Percentiles rank a stretch among this genome's conserved stretches.
phyloP scores from a whole-genome alignment of 1,140 invertebrate species.

The Leptestheria dahalacensis region DNA sequence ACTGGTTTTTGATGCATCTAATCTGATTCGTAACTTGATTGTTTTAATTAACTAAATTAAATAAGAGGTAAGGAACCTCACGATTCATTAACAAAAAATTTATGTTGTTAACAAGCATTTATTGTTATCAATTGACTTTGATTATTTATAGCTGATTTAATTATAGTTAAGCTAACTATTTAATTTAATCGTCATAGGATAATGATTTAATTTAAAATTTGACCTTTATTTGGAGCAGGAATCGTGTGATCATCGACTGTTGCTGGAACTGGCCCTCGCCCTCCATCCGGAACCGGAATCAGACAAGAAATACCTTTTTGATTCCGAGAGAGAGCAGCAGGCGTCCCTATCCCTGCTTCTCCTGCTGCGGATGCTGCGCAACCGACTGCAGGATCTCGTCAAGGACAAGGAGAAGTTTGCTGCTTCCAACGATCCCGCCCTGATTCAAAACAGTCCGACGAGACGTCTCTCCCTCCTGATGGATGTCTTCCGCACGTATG shows the following conservation, averaged over 20 bases:
- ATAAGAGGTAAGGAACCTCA: no score
- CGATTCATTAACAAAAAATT: no score
- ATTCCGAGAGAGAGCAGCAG: slow-evolving; percentile 12
- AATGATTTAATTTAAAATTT: no score
- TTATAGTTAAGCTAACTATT: no score
- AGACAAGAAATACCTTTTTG: slow-evolving; percentile 34
- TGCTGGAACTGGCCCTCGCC: slow-evolving; percentile 65
- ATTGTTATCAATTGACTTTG: no score
- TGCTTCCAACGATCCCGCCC: neutral
- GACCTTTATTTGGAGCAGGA: no score
- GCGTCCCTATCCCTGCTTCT: slow-evolving; percentile 4
- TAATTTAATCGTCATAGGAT: no score
- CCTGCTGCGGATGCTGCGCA: slow-evolving; percentile 5
- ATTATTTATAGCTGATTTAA: no score
- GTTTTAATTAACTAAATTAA: no score
- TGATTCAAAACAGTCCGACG: neutral
- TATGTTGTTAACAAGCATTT: no score
- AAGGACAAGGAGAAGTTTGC: neutral
- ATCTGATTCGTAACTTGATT: neutral
- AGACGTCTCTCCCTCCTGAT: slow-evolving; percentile 6
- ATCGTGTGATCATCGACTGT: slow-evolving; percentile 57
- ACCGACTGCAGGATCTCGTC: slow-evolving; percentile 5
- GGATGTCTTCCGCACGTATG: slow-evolving; percentile 12
- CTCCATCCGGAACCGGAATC: slow-evolving; percentile 60
- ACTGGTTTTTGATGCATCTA: no score